Evolutionary conservation across 1,140 invertebrate species (phyloP).

Genomic region (Zaprionus taronus): DNA sequence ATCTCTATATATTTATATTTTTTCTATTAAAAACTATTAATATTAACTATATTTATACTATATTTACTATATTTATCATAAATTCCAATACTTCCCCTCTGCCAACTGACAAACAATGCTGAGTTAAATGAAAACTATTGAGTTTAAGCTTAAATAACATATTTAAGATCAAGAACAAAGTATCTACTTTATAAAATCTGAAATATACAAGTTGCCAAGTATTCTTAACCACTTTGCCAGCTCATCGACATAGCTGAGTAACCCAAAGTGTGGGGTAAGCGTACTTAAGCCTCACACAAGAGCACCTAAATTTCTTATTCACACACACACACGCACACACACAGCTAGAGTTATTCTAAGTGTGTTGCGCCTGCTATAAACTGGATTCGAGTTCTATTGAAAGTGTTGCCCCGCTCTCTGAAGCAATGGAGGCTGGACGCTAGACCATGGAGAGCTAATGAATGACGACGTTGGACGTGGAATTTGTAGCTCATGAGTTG

Average conservation of each 20-base stretch:
- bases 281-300: conserved; percentile 11
- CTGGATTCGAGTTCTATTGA: conserved; percentile 79
- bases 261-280: background rate
- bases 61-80: too few relatives aligned
- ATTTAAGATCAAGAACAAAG: background rate
- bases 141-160: background rate
- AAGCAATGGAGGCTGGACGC: background rate
- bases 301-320: conserved; percentile 10
- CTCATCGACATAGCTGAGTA: background rate
- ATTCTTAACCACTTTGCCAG: background rate
- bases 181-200: background rate
- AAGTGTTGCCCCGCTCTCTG: conserved; percentile 63
- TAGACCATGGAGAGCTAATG: conserved; percentile 52
- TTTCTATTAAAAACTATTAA: too few relatives aligned
- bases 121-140: too few relatives aligned
- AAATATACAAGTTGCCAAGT: background rate
- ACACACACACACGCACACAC: conserved; percentile 21
- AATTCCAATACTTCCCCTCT: too few relatives aligned
- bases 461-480: conserved; percentile 75
- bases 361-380: conserved; percentile 51
- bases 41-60: too few relatives aligned
- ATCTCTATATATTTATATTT: too few relatives aligned
- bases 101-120: too few relatives aligned
- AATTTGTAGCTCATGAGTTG: conserved; percentile 77
- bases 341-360: conserved; percentile 33